These are phyloP conservation scores for Trogon melanurus DNA, from an alignment of 2,113 vertebrate species.

Conservation along the genomic window DNA sequence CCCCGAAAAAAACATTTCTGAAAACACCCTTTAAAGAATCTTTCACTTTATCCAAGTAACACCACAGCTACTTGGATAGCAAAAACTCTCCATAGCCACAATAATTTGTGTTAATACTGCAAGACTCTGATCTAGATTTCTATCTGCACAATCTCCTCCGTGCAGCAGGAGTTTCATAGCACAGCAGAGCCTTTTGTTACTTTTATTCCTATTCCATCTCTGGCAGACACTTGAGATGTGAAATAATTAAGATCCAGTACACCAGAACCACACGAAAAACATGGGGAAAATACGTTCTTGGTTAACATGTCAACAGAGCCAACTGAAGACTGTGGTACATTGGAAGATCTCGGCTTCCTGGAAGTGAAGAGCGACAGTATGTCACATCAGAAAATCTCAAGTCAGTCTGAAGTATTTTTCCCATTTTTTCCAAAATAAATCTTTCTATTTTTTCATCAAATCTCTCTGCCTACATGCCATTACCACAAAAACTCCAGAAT, in stretches of 20 bases:
- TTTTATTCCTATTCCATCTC: not conserved
- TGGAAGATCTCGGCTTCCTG: not conserved
- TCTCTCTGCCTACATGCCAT: not conserved
- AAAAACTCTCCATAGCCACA: not conserved
- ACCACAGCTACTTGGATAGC: not conserved
- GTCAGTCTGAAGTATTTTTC: not conserved
- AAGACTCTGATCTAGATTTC: not conserved
- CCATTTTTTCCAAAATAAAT: not conserved
- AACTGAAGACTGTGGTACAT: not conserved
- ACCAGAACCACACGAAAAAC: not conserved
- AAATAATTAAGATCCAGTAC: not conserved
- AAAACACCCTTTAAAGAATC: not conserved
- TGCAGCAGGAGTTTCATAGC: fast-evolving
- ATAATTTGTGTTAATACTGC: not conserved
- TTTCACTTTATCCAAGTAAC: not conserved
- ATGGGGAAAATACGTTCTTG: not conserved
- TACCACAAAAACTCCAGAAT: not conserved
- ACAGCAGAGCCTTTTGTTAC: not conserved
- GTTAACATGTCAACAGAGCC: not conserved
- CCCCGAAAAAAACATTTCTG: not conserved
- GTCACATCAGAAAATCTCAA: not conserved
- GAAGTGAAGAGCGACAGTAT: not conserved
- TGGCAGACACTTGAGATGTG: not conserved
- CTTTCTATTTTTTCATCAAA: not conserved
- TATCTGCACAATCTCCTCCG: fast-evolving